A percentile compares a stretch with the other conserved stretches of the same genome.
Evolutionary conservation across 2,888 invertebrate species (phyloP).

Genomic region (Mesochorus sp.): DNA sequence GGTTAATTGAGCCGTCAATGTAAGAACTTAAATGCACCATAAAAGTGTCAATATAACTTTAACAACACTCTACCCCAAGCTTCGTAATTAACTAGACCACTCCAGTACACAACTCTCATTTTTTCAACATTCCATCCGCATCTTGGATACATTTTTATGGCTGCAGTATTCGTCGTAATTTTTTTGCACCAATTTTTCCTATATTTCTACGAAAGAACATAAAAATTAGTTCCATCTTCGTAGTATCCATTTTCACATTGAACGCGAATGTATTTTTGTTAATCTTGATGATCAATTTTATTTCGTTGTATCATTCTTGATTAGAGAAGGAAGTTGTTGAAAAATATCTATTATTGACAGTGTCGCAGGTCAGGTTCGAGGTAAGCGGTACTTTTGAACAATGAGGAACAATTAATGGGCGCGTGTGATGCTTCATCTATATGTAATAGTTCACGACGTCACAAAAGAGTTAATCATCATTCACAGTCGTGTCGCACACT

Average conservation of each 20-base stretch:
- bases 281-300: slow-evolving; percentile 12
- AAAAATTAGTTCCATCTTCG: slow-evolving; percentile 5
- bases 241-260: background rate
- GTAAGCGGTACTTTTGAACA: slow-evolving; percentile 61
- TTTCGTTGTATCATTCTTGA: background rate
- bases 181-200: background rate
- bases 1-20: background rate
- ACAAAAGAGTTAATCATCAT: slow-evolving; percentile 40
- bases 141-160: background rate
- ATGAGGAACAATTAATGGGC: slow-evolving; percentile 51
- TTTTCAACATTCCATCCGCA: too few relatives aligned
- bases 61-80: background rate
- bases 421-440: slow-evolving; percentile 10
- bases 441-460: background rate
- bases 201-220: slow-evolving; percentile 7
- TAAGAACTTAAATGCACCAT: background rate
- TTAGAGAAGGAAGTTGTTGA: background rate
- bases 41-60: background rate
- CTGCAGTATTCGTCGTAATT: background rate
- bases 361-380: slow-evolving; percentile 36
- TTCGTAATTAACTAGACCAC: background rate
- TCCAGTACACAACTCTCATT: background rate
- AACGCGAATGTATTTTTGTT: background rate
- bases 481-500: slow-evolving; percentile 1
- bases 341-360: background rate